Evolutionary conservation across 2,888 invertebrate genomes (phyloP).

Genomic region (Eupithecia abbreviata): DNA sequence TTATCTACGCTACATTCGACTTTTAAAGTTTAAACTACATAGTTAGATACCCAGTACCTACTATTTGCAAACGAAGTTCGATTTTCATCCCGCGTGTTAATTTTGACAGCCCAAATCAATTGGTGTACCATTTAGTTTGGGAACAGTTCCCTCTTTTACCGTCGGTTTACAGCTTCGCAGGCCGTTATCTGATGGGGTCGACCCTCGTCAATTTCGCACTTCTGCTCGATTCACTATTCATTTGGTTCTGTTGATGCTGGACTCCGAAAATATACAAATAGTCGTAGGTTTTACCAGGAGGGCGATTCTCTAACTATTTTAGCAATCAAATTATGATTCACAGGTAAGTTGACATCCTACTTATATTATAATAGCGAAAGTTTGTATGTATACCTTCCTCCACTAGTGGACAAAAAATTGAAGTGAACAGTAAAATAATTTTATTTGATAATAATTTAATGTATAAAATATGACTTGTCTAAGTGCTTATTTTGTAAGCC

Average conservation of each 20-base stretch:
- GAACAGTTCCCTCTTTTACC: conserved; percentile 9
- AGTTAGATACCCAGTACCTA: too few relatives aligned
- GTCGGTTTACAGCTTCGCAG: conserved; percentile 24
- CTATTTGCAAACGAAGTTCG: neutral
- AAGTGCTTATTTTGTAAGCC: too few relatives aligned
- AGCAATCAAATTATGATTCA: neutral
- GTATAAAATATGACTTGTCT: too few relatives aligned
- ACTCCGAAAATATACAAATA: conserved; percentile 19
- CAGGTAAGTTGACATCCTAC: neutral
- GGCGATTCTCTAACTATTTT: neutral
- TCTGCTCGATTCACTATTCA: conserved; percentile 49
- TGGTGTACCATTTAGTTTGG: conserved; percentile 15
- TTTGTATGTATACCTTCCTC: too few relatives aligned
- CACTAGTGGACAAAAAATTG: too few relatives aligned
- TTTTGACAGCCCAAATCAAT: conserved; percentile 3
- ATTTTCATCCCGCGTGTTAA: conserved; percentile 8
- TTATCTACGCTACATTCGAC: too few relatives aligned
- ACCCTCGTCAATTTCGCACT: conserved; percentile 65
- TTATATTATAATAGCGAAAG: too few relatives aligned
- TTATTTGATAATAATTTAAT: too few relatives aligned
- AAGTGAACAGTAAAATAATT: too few relatives aligned
- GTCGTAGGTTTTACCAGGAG: neutral
- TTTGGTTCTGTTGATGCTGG: conserved; percentile 35
- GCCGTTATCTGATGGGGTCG: conserved; percentile 46
- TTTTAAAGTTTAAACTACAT: too few relatives aligned